These are phyloP conservation scores for Ceratotherium simum DNA, from an alignment of 2,113 vertebrate genomes.

Conservation along the genomic window DNA sequence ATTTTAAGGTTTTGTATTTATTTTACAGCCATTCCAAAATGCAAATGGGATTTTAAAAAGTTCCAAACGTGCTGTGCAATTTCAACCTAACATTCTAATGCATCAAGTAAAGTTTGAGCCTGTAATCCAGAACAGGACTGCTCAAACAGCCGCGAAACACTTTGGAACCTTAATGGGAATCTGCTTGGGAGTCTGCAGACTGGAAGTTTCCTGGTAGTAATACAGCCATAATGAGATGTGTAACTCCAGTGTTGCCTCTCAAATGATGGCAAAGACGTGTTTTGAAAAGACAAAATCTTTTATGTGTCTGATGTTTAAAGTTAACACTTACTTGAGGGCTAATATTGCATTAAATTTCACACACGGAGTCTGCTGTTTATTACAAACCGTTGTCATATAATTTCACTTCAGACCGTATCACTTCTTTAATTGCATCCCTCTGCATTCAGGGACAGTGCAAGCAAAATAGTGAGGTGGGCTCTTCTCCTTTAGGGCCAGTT, in stretches of 20 bases:
- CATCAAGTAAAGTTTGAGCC: background rate
- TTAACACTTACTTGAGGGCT: conserved; percentile 3
- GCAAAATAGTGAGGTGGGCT: background rate
- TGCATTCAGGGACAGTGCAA: background rate
- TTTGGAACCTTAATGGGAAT: background rate
- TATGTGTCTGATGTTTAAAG: background rate
- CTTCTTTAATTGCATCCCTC: background rate
- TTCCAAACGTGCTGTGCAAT: background rate
- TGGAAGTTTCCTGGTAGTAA: background rate
- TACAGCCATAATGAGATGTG: background rate
- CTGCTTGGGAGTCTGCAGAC: background rate
- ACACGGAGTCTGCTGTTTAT: background rate
- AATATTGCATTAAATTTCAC: background rate
- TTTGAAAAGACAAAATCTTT: background rate
- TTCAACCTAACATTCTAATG: conserved; percentile 4
- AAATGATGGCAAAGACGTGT: background rate
- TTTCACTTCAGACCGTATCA: background rate
- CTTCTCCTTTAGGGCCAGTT: background rate
- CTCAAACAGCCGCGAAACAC: background rate
- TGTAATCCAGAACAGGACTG: background rate
- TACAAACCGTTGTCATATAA: background rate
- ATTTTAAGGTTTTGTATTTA: conserved; percentile 65
- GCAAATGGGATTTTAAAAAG: conserved; percentile 48
- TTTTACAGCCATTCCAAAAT: conserved; percentile 52
- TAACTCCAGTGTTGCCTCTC: background rate